Evolutionary conservation across 1,140 invertebrate species (phyloP), one percentile per base, ranked within the genome.

Genomic region (Gryon sp.): DNA sequence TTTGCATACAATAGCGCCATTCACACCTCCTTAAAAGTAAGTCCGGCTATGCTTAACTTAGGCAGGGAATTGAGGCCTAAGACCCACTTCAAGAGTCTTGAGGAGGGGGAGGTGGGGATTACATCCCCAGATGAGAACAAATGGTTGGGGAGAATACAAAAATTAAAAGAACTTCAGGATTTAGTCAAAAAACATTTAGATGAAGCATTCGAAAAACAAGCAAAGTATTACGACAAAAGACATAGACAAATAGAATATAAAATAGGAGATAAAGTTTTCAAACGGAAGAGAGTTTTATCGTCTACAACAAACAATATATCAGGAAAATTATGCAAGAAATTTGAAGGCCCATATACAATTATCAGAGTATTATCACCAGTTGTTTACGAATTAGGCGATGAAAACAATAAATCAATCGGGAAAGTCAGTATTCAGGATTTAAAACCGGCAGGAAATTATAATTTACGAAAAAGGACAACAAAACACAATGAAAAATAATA

Each of bases 1-100:
- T 84, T 86, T 43, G 82, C 83, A 0, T 75, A 82, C 34, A 84
- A 84, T 53, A 80, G 80, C 2, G 75, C 79, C 0, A 43, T 55
- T 9, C 76, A 84, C 55, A 46, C 75, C 3, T 62, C 70, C 0
- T 84, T 84, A 2, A 46, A 76, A 46, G 55, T 63, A 11, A 80
- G 82, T 2, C 84, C 87, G 4, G 83, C 84, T 18, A 16, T 59
- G 7, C 7, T 59, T 9, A 59, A 59, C 6, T 32, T 43, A 1
- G 38, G 53, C n/a, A 3, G 52, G 12, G 52, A 57, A 43, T 24
- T 53, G 16, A 53, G 2, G 4, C 15, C 46, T 2, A 50, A 50
- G 12, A 1, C 19, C 18, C 16, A 20, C 3, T 3, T 7, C 7
- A 3, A 24, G 7, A 24, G 7, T 4, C 22, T 4, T 30, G 9